A percentile compares a stretch with the other conserved stretches of the same genome.
These are phyloP conservation scores for Chloroceryle inda DNA, from an alignment of 2,797 vertebrate species.

Conservation along the genomic window DNA sequence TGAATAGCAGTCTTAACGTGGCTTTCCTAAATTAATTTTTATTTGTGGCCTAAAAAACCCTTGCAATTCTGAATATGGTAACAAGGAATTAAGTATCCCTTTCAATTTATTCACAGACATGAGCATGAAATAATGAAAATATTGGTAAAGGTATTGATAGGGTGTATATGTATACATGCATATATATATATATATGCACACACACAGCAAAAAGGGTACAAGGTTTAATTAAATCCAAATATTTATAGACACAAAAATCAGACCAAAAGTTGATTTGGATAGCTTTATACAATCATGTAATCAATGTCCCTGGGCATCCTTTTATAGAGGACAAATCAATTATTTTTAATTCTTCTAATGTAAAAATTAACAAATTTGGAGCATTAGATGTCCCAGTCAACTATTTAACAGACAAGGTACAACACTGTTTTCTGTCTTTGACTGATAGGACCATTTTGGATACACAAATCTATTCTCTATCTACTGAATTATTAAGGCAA, in stretches of 20 bases:
- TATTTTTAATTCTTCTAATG: background rate
- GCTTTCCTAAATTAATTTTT: background rate
- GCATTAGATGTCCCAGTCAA: background rate
- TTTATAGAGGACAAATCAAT: background rate
- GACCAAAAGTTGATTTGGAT: background rate
- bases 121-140: background rate
- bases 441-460: background rate
- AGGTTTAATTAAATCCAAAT: background rate
- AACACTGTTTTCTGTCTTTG: background rate
- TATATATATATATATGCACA: too few species aligned
- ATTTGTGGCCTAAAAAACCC: background rate
- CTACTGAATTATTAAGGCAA: background rate
- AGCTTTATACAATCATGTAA: background rate
- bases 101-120: background rate
- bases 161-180: background rate
- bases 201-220: background rate
- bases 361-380: background rate
- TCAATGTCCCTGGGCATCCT: background rate
- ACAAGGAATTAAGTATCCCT: background rate
- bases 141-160: background rate
- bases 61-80: background rate
- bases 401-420: background rate
- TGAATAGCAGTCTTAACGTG: rapidly evolving
- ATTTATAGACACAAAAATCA: background rate
- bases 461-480: background rate